Percentiles rank a stretch among this genome's conserved stretches.
Conservation (phyloP, 1,140 invertebrate species). For the Drosophila baimaii region DNA sequence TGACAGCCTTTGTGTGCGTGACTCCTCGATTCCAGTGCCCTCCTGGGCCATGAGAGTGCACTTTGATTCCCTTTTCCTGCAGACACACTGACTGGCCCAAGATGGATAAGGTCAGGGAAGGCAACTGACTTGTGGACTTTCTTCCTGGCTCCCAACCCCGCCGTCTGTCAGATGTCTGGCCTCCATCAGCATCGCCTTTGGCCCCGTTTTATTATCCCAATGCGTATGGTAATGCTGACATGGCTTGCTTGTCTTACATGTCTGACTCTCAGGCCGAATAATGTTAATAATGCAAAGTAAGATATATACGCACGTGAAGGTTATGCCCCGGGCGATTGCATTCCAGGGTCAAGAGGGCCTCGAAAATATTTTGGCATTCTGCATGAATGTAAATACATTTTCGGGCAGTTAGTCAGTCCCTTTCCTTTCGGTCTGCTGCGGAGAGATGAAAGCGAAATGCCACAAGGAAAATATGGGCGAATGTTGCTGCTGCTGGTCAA, state of each 20-base stretch:
- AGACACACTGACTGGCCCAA: constrained; percentile 20
- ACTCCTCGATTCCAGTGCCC: constrained; percentile 1
- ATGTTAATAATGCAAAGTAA: constrained; percentile 41
- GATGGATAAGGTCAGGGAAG: constrained; percentile 10
- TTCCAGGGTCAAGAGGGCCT: constrained; percentile 32
- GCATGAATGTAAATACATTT: constrained; percentile 39
- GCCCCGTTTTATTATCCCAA: constrained; percentile 44
- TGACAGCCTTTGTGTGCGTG: constrained; percentile 1
- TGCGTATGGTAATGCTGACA: constrained; percentile 43
- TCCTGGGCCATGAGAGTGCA: constrained; percentile 39
- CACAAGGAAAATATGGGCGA: constrained; percentile 16
- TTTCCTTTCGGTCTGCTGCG: background rate
- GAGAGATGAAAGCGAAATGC: constrained; percentile 37
- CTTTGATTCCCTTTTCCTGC: constrained; percentile 30
- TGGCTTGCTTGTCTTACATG: constrained; percentile 27
- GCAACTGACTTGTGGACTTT: constrained; percentile 37
- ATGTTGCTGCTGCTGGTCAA: constrained; percentile 21
- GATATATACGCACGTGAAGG: constrained; percentile 36
- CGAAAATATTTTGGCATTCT: constrained; percentile 26
- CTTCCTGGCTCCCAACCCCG: background rate
- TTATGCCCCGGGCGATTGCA: constrained; percentile 20
- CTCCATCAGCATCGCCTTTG: constrained; percentile 30
- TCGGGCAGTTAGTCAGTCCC: constrained; percentile 10
- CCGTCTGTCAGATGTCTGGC: constrained; percentile 38
- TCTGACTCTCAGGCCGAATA: constrained; percentile 28